These are phyloP conservation scores for Serilophus lunatus DNA, from an alignment of 2,113 vertebrate genomes.

Conservation along the genomic window DNA sequence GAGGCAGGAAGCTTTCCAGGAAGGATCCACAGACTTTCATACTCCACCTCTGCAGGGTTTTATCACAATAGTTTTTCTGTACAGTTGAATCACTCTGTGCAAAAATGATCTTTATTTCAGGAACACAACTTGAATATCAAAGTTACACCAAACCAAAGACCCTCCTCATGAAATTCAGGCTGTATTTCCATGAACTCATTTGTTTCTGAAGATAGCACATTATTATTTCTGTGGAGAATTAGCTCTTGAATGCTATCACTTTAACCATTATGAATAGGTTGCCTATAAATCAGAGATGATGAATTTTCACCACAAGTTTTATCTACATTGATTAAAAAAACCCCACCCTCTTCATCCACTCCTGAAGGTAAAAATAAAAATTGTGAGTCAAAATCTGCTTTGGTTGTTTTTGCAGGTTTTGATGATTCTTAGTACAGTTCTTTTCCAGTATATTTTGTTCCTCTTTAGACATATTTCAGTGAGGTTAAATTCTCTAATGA, in stretches of 20 bases:
- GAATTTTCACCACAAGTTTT: not conserved
- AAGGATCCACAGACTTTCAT: fast-evolving
- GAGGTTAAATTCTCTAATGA: not conserved
- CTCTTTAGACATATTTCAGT: not conserved
- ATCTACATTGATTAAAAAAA: not conserved
- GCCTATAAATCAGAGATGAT: not conserved
- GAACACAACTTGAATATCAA: not conserved
- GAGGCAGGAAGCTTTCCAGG: not conserved
- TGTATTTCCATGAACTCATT: not conserved
- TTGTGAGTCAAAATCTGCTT: not conserved
- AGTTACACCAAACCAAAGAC: not conserved
- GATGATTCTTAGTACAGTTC: not conserved
- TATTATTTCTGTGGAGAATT: not conserved
- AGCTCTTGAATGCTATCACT: not conserved
- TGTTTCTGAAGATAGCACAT: not conserved
- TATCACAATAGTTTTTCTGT: not conserved
- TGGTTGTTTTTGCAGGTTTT: not conserved
- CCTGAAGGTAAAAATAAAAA: not conserved
- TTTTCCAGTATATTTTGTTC: not conserved
- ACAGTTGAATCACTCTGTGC: too few species aligned
- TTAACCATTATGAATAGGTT: not conserved
- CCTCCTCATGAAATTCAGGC: not conserved
- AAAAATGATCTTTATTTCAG: not conserved
- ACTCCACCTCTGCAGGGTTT: not conserved
- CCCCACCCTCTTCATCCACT: not conserved